Conservation (phyloP, 2,888 invertebrate genomes). For the Cataglyphis cursor region DNA sequence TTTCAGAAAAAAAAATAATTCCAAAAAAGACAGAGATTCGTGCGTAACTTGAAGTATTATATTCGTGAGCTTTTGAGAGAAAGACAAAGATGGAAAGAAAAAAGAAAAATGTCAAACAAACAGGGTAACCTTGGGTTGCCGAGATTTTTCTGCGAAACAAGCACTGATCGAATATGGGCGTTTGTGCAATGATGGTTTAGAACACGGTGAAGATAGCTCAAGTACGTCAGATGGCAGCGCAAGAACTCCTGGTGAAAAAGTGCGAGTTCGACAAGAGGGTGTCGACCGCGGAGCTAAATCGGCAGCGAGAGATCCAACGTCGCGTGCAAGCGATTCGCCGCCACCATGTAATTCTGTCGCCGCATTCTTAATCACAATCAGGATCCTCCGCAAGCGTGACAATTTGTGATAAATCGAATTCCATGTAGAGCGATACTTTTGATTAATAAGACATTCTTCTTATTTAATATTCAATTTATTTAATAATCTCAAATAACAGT, state of each 20-base stretch:
- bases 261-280: slow-evolving; percentile 90
- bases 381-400: not conserved
- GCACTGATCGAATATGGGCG: slow-evolving; percentile 64
- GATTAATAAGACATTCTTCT: not conserved
- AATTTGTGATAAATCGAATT: slow-evolving; percentile 24
- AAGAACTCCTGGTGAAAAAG: slow-evolving; percentile 89
- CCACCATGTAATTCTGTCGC: slow-evolving; percentile 89
- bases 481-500: not conserved
- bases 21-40: slow-evolving; percentile 4
- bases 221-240: slow-evolving; percentile 90
- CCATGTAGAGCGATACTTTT: not conserved
- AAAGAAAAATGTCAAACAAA: slow-evolving; percentile 15
- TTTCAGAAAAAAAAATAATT: not conserved
- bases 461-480: not conserved
- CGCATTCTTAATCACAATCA: slow-evolving; percentile 44
- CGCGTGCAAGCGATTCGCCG: slow-evolving; percentile 94
- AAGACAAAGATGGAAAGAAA: slow-evolving; percentile 12
- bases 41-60: slow-evolving; percentile 28
- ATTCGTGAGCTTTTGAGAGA: slow-evolving; percentile 18
- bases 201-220: slow-evolving; percentile 90
- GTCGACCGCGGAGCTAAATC: slow-evolving; percentile 93
- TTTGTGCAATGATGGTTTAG: slow-evolving; percentile 83
- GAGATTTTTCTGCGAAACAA: slow-evolving; percentile 14
- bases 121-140: not conserved
- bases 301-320: slow-evolving; percentile 94